These are phyloP conservation scores for Paradoxurus hermaphroditus DNA, from an alignment of 2,113 vertebrate genomes.

Conservation along the genomic window DNA sequence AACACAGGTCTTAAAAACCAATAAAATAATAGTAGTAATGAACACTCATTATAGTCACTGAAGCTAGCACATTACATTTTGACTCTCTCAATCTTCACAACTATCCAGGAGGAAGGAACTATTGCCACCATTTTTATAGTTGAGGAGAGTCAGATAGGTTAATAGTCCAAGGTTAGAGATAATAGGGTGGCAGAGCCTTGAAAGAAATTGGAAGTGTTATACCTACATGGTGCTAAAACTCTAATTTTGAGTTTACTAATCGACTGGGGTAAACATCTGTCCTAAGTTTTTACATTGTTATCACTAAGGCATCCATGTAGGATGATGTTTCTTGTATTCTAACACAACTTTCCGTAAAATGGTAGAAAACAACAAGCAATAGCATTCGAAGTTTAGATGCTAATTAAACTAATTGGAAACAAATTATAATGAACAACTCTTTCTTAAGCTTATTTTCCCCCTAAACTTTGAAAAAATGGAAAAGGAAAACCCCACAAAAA, in stretches of 20 bases:
- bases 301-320: background rate
- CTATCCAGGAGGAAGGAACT: background rate
- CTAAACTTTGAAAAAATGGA: background rate
- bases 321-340: background rate
- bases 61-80: background rate
- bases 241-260: background rate
- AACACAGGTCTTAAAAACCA: constrained; percentile 26
- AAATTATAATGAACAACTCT: constrained; percentile 13
- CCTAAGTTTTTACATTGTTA: background rate
- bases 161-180: background rate
- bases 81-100: constrained; percentile 2
- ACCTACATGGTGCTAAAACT: background rate
- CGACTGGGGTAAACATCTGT: background rate
- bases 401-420: constrained; percentile 30
- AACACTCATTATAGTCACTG: background rate
- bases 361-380: background rate
- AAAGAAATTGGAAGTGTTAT: background rate
- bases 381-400: background rate
- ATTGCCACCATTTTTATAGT: background rate
- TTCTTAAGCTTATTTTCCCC: background rate
- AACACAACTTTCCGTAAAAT: constrained; percentile 37
- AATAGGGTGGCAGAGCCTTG: background rate
- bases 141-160: background rate
- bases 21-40: background rate
- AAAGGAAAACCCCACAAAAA: background rate